phyloP scores from a whole-genome alignment of 2,888 invertebrate species.

The Stegophylla sp. region DNA sequence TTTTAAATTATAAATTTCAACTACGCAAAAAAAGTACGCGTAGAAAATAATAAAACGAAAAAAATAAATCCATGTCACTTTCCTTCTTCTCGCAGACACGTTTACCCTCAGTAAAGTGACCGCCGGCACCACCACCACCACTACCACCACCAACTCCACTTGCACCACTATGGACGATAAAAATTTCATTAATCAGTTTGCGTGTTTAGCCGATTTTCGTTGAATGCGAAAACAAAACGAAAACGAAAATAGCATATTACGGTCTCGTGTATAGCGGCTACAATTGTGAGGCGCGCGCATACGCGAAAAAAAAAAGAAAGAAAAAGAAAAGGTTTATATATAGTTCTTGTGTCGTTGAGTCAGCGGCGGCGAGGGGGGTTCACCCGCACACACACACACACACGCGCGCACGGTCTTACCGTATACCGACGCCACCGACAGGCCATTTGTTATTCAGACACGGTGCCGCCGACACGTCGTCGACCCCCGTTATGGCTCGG shows the following conservation, averaged over 20 bases:
- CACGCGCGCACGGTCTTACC: too few species aligned
- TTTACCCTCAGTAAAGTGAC: not conserved
- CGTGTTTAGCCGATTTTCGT: conserved; percentile 48
- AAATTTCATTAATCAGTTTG: conserved; percentile 58
- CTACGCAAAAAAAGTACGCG: not conserved
- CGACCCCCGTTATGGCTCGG: conserved; percentile 26
- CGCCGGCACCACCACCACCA: not conserved
- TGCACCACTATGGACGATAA: conserved; percentile 3
- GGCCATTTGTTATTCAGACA: conserved; percentile 27
- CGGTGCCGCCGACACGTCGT: conserved; percentile 21
- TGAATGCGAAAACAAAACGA: conserved; percentile 22
- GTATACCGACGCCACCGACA: not conserved
- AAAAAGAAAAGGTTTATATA: not conserved
- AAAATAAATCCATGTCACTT: not conserved
- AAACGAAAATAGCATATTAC: conserved; percentile 7
- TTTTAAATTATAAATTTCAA: not conserved
- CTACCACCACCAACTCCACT: not conserved
- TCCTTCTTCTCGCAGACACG: not conserved
- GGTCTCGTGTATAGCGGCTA: not conserved
- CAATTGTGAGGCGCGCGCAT: not conserved
- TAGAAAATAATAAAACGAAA: not conserved
- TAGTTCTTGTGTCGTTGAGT: too few species aligned
- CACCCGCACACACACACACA: not conserved
- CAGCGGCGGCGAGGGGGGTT: not conserved
- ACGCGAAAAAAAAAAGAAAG: not conserved